A percentile compares a stretch with the other conserved stretches of the same genome.
Evolutionary conservation across 2,113 vertebrate genomes (phyloP).

Genomic region (Thalassoma bifasciatum): DNA sequence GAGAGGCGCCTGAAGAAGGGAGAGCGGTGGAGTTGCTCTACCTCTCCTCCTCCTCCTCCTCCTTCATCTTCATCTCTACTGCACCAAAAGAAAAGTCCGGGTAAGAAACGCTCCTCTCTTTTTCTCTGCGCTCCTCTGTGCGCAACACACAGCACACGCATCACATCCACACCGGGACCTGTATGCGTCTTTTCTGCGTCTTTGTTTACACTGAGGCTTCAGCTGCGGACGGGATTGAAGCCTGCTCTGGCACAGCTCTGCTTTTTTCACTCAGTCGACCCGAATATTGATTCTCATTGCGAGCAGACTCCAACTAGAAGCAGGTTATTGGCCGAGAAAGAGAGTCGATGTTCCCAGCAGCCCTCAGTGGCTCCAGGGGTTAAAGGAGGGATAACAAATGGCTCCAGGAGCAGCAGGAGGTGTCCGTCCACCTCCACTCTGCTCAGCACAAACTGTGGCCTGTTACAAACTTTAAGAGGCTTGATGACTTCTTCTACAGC

Average conservation of each 20-base stretch:
- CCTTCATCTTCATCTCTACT: constrained; percentile 66
- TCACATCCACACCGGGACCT: constrained; percentile 29
- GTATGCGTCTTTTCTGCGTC: constrained; percentile 26
- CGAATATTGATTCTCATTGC: constrained; percentile 29
- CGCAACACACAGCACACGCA: constrained; percentile 4
- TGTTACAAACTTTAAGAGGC: neutral
- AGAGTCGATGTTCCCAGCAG: constrained; percentile 5
- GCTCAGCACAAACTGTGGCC: constrained; percentile 12
- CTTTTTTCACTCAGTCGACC: constrained; percentile 5
- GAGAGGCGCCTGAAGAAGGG: constrained; percentile 77
- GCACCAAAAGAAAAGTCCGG: constrained; percentile 82
- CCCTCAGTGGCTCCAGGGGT: neutral
- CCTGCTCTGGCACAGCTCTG: constrained; percentile 1
- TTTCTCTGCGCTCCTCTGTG: constrained; percentile 7
- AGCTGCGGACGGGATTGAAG: constrained; percentile 31
- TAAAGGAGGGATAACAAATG: constrained; percentile 7
- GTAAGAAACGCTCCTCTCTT: constrained; percentile 77
- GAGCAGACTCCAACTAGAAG: constrained; percentile 18
- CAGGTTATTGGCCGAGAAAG: constrained; percentile 7
- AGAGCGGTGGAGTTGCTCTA: constrained; percentile 77
- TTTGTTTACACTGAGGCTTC: constrained; percentile 2
- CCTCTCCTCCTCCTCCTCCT: constrained; percentile 45
- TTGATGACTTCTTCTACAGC: no score
- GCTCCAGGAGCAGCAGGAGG: constrained; percentile 27
- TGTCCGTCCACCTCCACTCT: constrained; percentile 55